phyloP scores from a whole-genome alignment of 2,797 vertebrate species.

The Bovichtus diacanthus region DNA sequence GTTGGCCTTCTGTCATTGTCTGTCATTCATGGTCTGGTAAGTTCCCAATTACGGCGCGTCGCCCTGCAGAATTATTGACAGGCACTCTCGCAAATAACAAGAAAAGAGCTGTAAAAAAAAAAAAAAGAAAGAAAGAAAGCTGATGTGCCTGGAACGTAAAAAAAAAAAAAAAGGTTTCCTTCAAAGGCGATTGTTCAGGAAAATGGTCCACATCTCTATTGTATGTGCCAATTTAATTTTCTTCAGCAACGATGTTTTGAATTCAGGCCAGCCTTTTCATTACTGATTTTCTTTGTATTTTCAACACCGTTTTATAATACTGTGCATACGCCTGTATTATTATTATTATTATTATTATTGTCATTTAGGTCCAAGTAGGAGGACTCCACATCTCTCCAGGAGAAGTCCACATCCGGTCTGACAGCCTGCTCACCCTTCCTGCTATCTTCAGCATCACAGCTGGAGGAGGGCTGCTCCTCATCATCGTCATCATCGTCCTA shows the following conservation, averaged over 20 bases:
- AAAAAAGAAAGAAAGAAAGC: too few relatives aligned
- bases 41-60: slow-evolving; percentile 60
- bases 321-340: background rate
- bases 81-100: slow-evolving; percentile 53
- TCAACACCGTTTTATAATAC: background rate
- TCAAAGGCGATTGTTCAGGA: slow-evolving; percentile 16
- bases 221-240: slow-evolving; percentile 9
- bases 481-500: slow-evolving; percentile 95
- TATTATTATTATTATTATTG: background rate
- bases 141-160: slow-evolving; percentile 1
- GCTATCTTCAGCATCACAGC: slow-evolving; percentile 94
- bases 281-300: background rate
- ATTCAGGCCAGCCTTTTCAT: background rate
- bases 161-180: background rate
- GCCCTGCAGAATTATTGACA: slow-evolving; percentile 65
- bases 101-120: slow-evolving; percentile 21
- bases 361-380: slow-evolving; percentile 91
- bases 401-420: slow-evolving; percentile 91
- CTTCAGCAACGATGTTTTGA: background rate
- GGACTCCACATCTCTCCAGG: slow-evolving; percentile 94
- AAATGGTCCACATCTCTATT: slow-evolving; percentile 5
- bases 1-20: slow-evolving; percentile 69
- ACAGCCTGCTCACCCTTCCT: slow-evolving; percentile 93
- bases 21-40: slow-evolving; percentile 73
- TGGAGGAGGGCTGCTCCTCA: slow-evolving; percentile 92